A percentile compares a stretch with the other conserved stretches of the same genome.
These are phyloP conservation scores for Denticeps clupeoides DNA, from an alignment of 2,797 vertebrate genomes.

Conservation along the genomic window DNA sequence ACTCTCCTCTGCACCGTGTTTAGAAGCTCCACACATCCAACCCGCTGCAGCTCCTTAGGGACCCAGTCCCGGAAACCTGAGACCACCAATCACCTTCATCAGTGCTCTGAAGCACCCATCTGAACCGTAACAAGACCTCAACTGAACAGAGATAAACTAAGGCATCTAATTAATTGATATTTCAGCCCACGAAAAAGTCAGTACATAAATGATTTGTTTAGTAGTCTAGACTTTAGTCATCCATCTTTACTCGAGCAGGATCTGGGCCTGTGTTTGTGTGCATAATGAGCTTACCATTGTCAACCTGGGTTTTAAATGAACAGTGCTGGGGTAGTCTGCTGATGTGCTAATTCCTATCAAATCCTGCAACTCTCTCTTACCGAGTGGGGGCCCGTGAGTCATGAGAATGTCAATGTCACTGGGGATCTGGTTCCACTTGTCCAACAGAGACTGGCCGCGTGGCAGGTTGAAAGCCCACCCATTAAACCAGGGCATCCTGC, in stretches of 20 bases:
- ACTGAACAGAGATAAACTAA: no score
- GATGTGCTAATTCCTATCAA: no score
- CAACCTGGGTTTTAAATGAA: no score
- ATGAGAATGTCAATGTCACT: constrained; percentile 82
- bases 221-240: no score
- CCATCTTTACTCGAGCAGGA: no score
- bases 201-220: no score
- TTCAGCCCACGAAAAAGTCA: no score
- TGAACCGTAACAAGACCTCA: constrained; percentile 1
- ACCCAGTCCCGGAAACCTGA: constrained; percentile 85
- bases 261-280: no score
- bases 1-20: constrained; percentile 80
- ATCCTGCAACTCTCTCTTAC: no score
- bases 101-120: background rate
- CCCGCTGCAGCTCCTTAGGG: constrained; percentile 78
- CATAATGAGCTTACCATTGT: no score
- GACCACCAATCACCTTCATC: constrained; percentile 6
- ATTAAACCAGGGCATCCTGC: constrained; percentile 85
- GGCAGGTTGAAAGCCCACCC: constrained; percentile 88
- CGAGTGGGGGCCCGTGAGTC: constrained; percentile 81
- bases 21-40: constrained; percentile 79
- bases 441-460: constrained; percentile 80
- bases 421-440: constrained; percentile 86
- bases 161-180: no score
- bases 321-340: no score